Percentiles rank a stretch among this genome's conserved stretches.
phyloP scores from a whole-genome alignment of 2,888 invertebrate species.

The Exephanes ischioxanthus region DNA sequence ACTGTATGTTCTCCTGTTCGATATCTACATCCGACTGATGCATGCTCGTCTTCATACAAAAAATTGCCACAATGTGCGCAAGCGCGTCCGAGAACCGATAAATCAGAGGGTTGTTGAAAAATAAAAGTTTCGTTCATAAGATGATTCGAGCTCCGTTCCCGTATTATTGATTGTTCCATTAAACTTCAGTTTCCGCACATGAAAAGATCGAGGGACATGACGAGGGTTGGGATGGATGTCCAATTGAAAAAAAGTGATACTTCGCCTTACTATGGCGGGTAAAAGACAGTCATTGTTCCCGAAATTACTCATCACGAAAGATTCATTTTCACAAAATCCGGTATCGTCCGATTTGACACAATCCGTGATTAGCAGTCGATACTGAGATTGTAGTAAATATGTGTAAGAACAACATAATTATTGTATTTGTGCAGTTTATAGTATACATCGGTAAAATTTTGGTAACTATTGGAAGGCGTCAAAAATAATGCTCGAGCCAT shows the following conservation, averaged over 20 bases:
- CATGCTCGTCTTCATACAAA: background rate
- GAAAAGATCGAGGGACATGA: no score
- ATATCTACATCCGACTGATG: background rate
- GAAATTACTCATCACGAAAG: background rate
- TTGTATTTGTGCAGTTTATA: no score
- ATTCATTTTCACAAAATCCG: background rate
- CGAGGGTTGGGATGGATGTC: no score
- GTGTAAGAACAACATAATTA: no score
- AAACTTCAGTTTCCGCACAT: no score
- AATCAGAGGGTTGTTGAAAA: background rate
- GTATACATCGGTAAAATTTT: no score
- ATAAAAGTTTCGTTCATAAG: background rate
- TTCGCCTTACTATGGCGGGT: no score
- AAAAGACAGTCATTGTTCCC: background rate
- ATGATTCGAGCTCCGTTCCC: background rate
- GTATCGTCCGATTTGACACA: slow-evolving; percentile 65
- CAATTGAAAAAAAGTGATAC: no score
- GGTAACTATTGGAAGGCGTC: no score
- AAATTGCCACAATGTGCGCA: background rate
- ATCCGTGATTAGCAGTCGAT: no score
- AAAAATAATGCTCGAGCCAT: no score
- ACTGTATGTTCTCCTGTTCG: background rate
- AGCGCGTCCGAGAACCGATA: background rate
- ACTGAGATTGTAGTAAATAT: no score
- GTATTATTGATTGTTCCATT: background rate